These are phyloP conservation scores for Oceanites oceanicus DNA, from an alignment of 2,113 vertebrate genomes.

Conservation along the genomic window DNA sequence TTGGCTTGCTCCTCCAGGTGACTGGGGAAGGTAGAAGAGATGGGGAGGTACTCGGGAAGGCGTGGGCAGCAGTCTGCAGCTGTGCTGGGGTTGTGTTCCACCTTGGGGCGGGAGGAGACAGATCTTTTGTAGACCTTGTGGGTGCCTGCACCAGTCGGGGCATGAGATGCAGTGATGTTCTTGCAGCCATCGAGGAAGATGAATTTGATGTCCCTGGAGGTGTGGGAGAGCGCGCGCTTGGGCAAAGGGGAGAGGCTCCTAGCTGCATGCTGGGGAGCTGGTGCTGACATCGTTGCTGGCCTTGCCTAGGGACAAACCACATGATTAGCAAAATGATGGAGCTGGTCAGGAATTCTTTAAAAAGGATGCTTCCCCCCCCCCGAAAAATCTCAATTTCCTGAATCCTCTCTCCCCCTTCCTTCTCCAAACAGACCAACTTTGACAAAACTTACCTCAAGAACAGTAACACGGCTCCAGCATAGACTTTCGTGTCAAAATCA, in stretches of 20 bases:
- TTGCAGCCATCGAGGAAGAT: constrained; percentile 37
- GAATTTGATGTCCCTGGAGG: constrained; percentile 23
- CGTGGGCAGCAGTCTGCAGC: not conserved
- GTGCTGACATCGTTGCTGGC: not conserved
- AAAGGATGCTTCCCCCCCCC: rapidly evolving
- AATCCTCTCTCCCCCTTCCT: not conserved
- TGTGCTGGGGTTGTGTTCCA: not conserved
- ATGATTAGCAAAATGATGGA: rapidly evolving
- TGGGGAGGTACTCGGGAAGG: not conserved
- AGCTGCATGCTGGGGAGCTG: not conserved
- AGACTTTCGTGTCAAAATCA: not conserved
- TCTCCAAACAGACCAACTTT: not conserved
- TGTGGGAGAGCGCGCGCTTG: rapidly evolving
- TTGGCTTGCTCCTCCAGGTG: not conserved
- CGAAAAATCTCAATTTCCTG: not conserved
- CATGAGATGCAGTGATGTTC: not conserved
- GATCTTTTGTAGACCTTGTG: not conserved
- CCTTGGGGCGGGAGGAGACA: not conserved
- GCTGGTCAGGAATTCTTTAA: not conserved
- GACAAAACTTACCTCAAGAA: not conserved
- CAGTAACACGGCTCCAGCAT: not conserved
- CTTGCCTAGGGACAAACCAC: not conserved
- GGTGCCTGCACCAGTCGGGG: rapidly evolving
- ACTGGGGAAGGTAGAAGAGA: not conserved
- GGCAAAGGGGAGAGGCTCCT: not conserved